Evolutionary conservation across 2,113 vertebrate species (phyloP).

Genomic region (Zosterops japonicus): DNA sequence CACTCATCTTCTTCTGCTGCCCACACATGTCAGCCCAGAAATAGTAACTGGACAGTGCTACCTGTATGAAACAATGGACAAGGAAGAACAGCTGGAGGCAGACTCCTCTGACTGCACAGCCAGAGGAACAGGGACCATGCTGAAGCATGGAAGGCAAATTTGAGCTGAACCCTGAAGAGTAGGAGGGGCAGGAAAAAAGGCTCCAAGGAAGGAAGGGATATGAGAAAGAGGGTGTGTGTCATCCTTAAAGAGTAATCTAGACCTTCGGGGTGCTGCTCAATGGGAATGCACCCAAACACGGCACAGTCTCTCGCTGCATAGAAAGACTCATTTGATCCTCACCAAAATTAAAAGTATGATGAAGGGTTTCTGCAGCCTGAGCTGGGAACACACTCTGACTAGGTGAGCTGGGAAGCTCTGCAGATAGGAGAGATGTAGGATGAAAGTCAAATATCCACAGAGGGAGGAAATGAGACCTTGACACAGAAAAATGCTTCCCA

Average conservation of each 20-base stretch:
- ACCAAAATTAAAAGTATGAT: background rate
- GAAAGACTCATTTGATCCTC: background rate
- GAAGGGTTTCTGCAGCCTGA: background rate
- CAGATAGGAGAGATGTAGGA: background rate
- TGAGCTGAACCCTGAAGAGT: background rate
- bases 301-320: background rate
- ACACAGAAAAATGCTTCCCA: background rate
- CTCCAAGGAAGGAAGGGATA: background rate
- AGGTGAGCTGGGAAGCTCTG: background rate
- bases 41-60: background rate
- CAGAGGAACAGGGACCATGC: background rate
- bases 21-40: background rate
- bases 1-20: background rate
- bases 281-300: background rate
- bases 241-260: background rate
- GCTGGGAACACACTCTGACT: background rate
- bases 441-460: background rate
- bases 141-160: background rate
- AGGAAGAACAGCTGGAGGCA: background rate
- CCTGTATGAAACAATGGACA: background rate
- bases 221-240: background rate
- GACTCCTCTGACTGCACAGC: background rate
- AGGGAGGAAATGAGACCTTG: background rate
- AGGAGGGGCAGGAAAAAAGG: background rate
- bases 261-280: background rate